A percentile compares a stretch with the other conserved stretches of the same genome.
These are phyloP conservation scores for Amphipyra berbera DNA, from an alignment of 2,888 invertebrate genomes.

Conservation along the genomic window DNA sequence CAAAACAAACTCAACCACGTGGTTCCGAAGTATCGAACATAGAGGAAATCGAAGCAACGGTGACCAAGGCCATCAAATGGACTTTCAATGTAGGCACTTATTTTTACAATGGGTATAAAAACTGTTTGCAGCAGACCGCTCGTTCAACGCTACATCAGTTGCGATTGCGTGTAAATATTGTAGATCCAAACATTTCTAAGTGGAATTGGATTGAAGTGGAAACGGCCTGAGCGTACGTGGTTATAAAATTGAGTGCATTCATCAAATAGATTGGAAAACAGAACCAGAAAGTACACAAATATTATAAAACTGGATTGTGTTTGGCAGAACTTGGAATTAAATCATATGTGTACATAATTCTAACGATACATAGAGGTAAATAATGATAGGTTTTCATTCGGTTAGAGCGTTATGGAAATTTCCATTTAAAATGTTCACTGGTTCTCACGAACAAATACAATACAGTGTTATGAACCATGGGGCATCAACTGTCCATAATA, in stretches of 20 bases:
- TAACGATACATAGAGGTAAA: background rate
- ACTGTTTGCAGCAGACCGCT: slow-evolving; percentile 21
- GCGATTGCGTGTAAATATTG: slow-evolving; percentile 48
- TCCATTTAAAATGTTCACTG: background rate
- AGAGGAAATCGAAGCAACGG: slow-evolving; percentile 18
- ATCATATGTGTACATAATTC: background rate
- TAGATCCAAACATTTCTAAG: slow-evolving; percentile 29
- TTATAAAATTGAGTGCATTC: slow-evolving; percentile 15
- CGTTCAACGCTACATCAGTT: slow-evolving; percentile 13
- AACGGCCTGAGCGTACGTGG: background rate
- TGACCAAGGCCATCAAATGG: slow-evolving; percentile 32
- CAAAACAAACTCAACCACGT: slow-evolving; percentile 28
- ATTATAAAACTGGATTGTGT: too few species aligned
- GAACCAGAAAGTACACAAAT: background rate
- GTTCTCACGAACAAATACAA: background rate
- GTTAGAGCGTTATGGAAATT: background rate
- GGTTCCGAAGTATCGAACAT: slow-evolving; percentile 2
- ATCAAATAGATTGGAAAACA: slow-evolving; percentile 17
- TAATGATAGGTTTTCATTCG: background rate
- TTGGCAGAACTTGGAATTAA: background rate
- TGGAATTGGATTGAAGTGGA: slow-evolving; percentile 33
- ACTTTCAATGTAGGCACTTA: slow-evolving; percentile 27
- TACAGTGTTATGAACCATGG: background rate
- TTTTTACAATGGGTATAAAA: slow-evolving; percentile 28
- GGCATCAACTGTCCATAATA: background rate